Evolutionary conservation across 2,797 vertebrate genomes (phyloP), one percentile per base, ranked within the genome.

Genomic region (Mus spretus): DNA sequence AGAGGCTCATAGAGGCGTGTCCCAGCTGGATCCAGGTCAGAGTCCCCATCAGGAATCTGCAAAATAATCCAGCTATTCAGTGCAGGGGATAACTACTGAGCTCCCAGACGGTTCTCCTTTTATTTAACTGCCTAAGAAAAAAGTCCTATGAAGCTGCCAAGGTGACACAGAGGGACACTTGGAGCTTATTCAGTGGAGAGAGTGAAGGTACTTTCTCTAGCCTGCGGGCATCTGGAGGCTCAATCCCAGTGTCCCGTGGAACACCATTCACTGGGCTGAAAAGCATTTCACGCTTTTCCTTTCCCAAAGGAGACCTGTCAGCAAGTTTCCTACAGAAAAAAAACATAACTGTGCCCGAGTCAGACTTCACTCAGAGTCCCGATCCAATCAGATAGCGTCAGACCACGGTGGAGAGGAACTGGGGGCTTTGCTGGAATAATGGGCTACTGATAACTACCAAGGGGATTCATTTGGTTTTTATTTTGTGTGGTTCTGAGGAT

Each of bases 231-330:
- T 89, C 95, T 88, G 80, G 44, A 59, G 90, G 67, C 70, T 74
- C 92, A 50, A 34, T 84, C 87, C 55, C 34, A 47, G 12, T 13
- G 55, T 78, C 96, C 75, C 31, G 87, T 92, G 92, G 93, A 87
- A 94, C 80, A 28, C 77, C 26, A 1, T 88, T 96, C 77, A 9
- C 7, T 80, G 72, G 80, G 91, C 65, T 92, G 89, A 96, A 96
- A 96, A 83, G 91, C 95, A 95, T 96, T 96, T 96, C 96, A 96
- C 1, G 47, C 96, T 95, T 94, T 91, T 55, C 61, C 50, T 91
- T 95, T 97, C 97, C 85, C 96, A 95, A 95, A 97, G 92, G 70
- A 95, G 70, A n/a, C 59, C 93, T 92, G 81, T 96, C 94, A 97
- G 94, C 96, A 96, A 88, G 80, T 95, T 96, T 94, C 91, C 96